Percentiles rank a stretch among this genome's conserved stretches.
These are phyloP conservation scores for Enteromius mattozi DNA, from an alignment of 2,797 vertebrate genomes.

Conservation along the genomic window DNA sequence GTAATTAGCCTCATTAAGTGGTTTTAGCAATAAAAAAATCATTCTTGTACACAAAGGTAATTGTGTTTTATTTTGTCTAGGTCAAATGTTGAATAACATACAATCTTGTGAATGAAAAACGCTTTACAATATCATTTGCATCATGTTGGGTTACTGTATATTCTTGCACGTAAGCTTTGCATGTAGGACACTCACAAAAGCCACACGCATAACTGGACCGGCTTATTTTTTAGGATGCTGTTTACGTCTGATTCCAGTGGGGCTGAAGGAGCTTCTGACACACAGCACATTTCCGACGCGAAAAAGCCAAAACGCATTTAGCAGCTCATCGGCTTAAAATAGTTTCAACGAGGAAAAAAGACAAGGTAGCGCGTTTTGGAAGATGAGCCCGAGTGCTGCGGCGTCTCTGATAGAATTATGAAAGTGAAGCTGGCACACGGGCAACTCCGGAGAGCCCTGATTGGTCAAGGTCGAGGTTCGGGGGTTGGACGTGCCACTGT, in stretches of 20 bases:
- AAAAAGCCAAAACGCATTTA: neutral
- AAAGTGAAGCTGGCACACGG: conserved; percentile 61
- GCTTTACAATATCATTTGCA: neutral
- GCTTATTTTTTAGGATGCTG: neutral
- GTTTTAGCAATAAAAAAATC: neutral
- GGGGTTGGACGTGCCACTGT: conserved; percentile 41
- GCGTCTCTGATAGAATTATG: conserved; percentile 52
- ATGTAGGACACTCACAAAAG: neutral
- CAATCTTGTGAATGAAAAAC: neutral
- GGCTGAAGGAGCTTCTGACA: neutral
- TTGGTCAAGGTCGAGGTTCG: conserved; percentile 56
- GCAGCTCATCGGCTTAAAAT: conserved; percentile 18
- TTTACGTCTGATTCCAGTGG: neutral
- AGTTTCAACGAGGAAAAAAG: conserved; percentile 39
- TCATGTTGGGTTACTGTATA: neutral
- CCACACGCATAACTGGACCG: neutral
- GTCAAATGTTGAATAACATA: neutral
- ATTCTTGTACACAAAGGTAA: neutral
- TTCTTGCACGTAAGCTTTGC: no score
- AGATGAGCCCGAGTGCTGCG: conserved; percentile 50
- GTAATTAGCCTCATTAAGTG: neutral
- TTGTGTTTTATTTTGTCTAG: neutral
- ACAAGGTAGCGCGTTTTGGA: conserved; percentile 41
- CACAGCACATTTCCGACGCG: neutral
- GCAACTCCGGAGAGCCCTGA: conserved; percentile 50